These are phyloP conservation scores for Nerophis ophidion DNA, from an alignment of 2,113 vertebrate genomes.

Conservation along the genomic window DNA sequence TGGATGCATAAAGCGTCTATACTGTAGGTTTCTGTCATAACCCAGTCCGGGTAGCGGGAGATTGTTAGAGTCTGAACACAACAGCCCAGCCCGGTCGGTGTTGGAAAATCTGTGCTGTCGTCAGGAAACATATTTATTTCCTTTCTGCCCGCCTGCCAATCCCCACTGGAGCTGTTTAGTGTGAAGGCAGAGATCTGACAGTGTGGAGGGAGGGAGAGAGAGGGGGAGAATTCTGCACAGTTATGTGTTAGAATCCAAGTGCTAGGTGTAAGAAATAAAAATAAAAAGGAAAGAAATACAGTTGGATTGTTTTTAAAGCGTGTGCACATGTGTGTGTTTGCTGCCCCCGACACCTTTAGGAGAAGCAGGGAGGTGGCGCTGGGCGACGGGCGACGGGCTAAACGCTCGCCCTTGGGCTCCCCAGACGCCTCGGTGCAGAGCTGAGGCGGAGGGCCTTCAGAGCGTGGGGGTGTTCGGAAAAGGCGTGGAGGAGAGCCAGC, in stretches of 20 bases:
- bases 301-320: conserved; percentile 22
- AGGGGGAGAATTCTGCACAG: conserved; percentile 51
- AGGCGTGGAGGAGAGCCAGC: conserved; percentile 34
- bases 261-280: conserved; percentile 37
- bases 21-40: conserved; percentile 18
- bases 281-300: conserved; percentile 23
- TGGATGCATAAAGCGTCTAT: conserved; percentile 17
- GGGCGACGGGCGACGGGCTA: conserved; percentile 63
- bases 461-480: conserved; percentile 25
- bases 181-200: conserved; percentile 67
- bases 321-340: conserved; percentile 8
- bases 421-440: conserved; percentile 55
- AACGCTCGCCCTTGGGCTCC: conserved; percentile 75
- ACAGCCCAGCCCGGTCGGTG: conserved; percentile 52
- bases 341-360: conserved; percentile 39
- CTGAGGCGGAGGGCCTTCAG: conserved; percentile 33
- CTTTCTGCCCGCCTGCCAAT: conserved; percentile 51
- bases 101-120: conserved; percentile 62
- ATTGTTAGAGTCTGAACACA: conserved; percentile 49
- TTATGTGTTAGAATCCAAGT: conserved; percentile 60
- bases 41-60: conserved; percentile 31
- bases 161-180: conserved; percentile 64
- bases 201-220: conserved; percentile 48
- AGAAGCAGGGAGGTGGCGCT: conserved; percentile 27
- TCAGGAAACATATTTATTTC: conserved; percentile 74